These are phyloP conservation scores for Drosophila cyrtoloma DNA, from an alignment of 2,888 invertebrate genomes.

Conservation along the genomic window DNA sequence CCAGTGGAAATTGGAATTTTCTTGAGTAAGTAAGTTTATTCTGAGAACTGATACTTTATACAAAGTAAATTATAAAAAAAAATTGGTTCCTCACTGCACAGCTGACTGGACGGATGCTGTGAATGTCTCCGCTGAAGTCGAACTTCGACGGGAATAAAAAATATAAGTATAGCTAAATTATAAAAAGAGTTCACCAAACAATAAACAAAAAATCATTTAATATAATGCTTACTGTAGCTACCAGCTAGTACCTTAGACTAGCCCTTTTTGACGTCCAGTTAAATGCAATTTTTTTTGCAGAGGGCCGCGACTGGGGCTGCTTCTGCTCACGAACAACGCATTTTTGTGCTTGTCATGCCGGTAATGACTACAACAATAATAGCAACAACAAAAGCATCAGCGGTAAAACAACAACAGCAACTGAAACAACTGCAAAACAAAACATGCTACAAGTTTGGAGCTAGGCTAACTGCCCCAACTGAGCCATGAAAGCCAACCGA, in stretches of 20 bases:
- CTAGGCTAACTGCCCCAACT: slow-evolving; percentile 77
- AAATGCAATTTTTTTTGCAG: slow-evolving; percentile 67
- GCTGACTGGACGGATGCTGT: background rate
- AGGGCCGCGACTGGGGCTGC: slow-evolving; percentile 43
- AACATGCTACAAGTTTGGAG: slow-evolving; percentile 74
- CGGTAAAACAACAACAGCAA: slow-evolving; percentile 9
- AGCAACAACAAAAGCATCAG: slow-evolving; percentile 7
- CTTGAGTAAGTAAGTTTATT: background rate
- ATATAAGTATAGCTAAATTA: background rate
- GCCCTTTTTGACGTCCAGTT: slow-evolving; percentile 71
- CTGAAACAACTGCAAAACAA: slow-evolving; percentile 42
- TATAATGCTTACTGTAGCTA: slow-evolving; percentile 1
- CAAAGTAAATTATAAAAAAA: background rate
- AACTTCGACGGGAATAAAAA: background rate
- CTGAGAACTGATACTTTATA: fast-evolving
- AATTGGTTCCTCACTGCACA: background rate
- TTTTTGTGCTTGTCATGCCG: slow-evolving; percentile 83
- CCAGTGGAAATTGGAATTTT: background rate
- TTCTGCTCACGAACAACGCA: slow-evolving; percentile 76
- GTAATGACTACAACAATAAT: slow-evolving; percentile 73
- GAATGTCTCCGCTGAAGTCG: background rate
- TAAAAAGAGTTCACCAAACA: background rate
- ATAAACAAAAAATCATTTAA: background rate
- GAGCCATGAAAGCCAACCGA: slow-evolving; percentile 83
- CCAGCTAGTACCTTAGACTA: slow-evolving; percentile 35